phyloP scores from a whole-genome alignment of 2,797 vertebrate species.

The Anomalospiza imberbis region DNA sequence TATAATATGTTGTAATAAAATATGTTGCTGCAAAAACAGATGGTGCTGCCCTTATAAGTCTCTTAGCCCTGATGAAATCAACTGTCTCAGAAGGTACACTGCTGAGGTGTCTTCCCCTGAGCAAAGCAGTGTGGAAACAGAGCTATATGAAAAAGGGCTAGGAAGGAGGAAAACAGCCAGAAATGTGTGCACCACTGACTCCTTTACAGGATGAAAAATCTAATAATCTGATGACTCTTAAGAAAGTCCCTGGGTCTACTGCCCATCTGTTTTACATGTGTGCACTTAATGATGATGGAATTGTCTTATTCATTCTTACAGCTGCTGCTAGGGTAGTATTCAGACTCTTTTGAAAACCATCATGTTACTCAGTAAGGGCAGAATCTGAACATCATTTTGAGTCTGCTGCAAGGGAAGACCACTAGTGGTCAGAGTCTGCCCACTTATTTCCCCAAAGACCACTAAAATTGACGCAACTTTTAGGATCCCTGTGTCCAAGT shows the following conservation, averaged over 20 bases:
- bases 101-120: neutral
- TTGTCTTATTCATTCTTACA: neutral
- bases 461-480: neutral
- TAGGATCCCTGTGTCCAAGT: neutral
- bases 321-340: neutral
- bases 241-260: neutral
- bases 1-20: slow-evolving; percentile 8
- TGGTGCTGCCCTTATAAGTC: neutral
- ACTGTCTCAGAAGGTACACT: neutral
- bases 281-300: neutral
- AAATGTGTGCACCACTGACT: neutral
- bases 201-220: neutral
- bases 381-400: neutral
- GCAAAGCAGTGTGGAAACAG: neutral
- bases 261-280: neutral
- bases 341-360: neutral
- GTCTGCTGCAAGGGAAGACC: neutral
- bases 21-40: slow-evolving; percentile 1
- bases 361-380: neutral
- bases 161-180: neutral
- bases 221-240: neutral
- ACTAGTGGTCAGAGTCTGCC: neutral
- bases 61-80: slow-evolving; percentile 22
- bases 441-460: neutral
- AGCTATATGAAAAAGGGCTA: neutral